Evolutionary conservation across 2,888 invertebrate genomes (phyloP).

Genomic region (Caenorhabditis zanzibari): DNA sequence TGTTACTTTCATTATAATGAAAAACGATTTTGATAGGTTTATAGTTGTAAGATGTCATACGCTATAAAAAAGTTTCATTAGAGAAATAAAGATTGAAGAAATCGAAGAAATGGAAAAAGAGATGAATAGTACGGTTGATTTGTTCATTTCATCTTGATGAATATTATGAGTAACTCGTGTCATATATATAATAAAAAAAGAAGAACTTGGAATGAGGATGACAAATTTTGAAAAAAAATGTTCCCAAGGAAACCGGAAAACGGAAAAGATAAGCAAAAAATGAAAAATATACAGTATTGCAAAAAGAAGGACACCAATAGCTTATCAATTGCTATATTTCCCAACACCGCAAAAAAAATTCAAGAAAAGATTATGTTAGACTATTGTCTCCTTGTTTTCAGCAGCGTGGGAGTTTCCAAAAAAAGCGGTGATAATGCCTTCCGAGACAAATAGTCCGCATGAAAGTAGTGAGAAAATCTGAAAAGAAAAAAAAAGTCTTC

Average conservation of each 20-base stretch:
- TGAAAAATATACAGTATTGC: not conserved
- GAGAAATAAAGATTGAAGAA: too few relatives aligned
- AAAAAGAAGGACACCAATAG: not conserved
- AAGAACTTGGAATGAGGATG: slow-evolving; percentile 6
- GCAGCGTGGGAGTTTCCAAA: slow-evolving; percentile 72
- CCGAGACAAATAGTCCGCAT: slow-evolving; percentile 81
- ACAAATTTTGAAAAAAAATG: not conserved
- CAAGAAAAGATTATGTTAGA: slow-evolving; percentile 24
- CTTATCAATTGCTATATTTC: slow-evolving; percentile 29
- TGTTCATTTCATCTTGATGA: too few relatives aligned
- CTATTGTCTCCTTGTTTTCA: slow-evolving; percentile 70
- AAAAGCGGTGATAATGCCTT: slow-evolving; percentile 81
- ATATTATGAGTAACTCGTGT: too few relatives aligned
- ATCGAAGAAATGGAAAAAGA: too few relatives aligned
- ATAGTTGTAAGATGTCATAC: too few relatives aligned
- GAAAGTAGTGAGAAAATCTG: slow-evolving; percentile 82
- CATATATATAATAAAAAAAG: not conserved
- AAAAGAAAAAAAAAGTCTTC: slow-evolving; percentile 9
- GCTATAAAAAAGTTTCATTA: too few relatives aligned
- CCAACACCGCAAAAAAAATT: not conserved
- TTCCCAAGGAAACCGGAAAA: slow-evolving; percentile 5
- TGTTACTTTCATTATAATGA: too few relatives aligned
- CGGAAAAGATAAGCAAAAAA: not conserved
- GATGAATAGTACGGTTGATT: too few relatives aligned
- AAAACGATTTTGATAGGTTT: too few relatives aligned